A percentile compares a stretch with the other conserved stretches of the same genome.
phyloP scores from a whole-genome alignment of 2,113 vertebrate species.

The Alligator sinensis region DNA sequence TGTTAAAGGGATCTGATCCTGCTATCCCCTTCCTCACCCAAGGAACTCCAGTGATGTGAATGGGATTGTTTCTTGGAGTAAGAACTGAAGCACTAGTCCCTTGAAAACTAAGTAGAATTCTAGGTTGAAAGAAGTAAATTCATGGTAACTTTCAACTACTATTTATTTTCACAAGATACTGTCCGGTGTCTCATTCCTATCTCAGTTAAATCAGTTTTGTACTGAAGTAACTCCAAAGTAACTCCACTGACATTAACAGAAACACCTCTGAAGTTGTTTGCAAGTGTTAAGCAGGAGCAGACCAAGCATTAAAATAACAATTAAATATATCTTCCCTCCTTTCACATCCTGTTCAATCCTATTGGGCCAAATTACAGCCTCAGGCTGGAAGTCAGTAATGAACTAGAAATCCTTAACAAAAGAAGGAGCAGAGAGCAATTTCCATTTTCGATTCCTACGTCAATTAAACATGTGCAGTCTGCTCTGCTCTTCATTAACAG shows the following conservation, averaged over 20 bases:
- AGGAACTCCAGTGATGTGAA: background rate
- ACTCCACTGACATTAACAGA: background rate
- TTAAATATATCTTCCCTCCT: background rate
- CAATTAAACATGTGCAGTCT: background rate
- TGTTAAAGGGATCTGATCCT: background rate
- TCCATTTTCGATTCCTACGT: background rate
- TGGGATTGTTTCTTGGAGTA: background rate
- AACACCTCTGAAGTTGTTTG: background rate
- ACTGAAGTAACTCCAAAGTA: background rate
- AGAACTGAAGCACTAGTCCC: background rate
- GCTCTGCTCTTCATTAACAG: background rate
- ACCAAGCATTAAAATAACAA: background rate
- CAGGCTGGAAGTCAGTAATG: no score
- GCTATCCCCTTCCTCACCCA: background rate
- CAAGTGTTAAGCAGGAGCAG: background rate
- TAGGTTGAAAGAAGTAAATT: background rate
- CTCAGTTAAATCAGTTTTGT: background rate
- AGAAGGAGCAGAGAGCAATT: background rate
- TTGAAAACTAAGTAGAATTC: background rate
- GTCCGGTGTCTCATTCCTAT: fast-evolving
- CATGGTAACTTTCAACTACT: background rate
- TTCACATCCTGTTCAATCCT: background rate
- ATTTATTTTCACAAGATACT: background rate
- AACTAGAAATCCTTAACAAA: background rate
- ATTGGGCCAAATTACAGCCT: no score